Base-by-base conservation (phyloP, 2,113 vertebrate species). In the Petrocephalus microphthalmus region DNA sequence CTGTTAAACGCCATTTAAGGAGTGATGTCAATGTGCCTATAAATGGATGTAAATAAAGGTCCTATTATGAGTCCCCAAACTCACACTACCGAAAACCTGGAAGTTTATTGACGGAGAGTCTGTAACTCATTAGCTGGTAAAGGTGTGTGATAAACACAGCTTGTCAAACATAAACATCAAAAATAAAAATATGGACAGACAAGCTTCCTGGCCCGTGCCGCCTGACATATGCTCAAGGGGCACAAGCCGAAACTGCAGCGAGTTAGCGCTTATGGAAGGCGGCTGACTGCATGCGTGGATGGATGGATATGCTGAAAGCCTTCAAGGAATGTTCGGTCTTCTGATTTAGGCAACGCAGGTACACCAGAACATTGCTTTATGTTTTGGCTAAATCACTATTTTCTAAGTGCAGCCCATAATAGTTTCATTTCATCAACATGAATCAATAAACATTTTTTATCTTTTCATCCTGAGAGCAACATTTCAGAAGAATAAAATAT, bases 401-500 rank as follows among this genome's bases (percentile, higher is more conserved):
- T 19, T 81, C 29, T 22, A n/a, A 45, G 20, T n/a, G 17, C 45
- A n/a, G 19, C 37, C 5, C 47, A 5, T 49, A 49, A 83, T 81
- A 81, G 37, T 83, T 83, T 47, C 37, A 45, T 13, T 81, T 13
- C n/a, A 81, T 45, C 19, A 22, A 83, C 45, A 83, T 19, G 49
- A 47, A 82, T 45, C 20, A 45, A 20, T 45, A 22, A 83, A 83
- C 37, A 83, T 45, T 45, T 81, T 45, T 19, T 81, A 45, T 47
- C 20, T 49, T 83, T 45, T 83, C 45, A 83, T 83, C 81, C 81
- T 83, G 81, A 83, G 81, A 83, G 19, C 37, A 81, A 83, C 10
- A 83, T 83, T 83, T 49, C 20, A 22, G 81, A 83, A 83, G 49
- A 81, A 22, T 20, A 45, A 81, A 45, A 74, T 74, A 19, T 15